Evolutionary conservation across 2,113 vertebrate genomes (phyloP).

Genomic region (Pterophyllum scalare): DNA sequence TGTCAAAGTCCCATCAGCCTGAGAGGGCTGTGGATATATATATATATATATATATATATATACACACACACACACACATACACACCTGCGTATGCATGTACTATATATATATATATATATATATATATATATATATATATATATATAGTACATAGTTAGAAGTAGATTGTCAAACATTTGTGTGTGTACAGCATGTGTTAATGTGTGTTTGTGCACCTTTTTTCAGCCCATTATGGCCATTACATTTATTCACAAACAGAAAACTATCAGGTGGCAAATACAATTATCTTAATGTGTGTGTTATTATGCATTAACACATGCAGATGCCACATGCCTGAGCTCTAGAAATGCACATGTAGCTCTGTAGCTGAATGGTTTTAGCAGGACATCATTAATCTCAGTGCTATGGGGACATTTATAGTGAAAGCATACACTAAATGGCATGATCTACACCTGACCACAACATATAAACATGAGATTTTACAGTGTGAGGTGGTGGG

Average conservation of each 20-base stretch:
- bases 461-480: slow-evolving; percentile 8
- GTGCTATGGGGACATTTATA: background rate
- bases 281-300: slow-evolving; percentile 35
- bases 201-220: background rate
- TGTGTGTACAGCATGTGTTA: background rate
- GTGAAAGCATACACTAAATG: background rate
- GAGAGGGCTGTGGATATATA: too few species aligned
- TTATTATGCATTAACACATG: background rate
- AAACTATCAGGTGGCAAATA: slow-evolving; percentile 30
- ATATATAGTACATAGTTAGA: background rate
- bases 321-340: background rate
- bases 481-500: background rate
- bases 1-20: too few species aligned
- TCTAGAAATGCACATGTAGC: background rate
- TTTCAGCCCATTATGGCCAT: slow-evolving; percentile 10
- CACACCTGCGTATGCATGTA: too few species aligned
- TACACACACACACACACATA: too few species aligned
- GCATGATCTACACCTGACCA: background rate
- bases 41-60: background rate
- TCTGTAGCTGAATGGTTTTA: background rate
- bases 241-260: slow-evolving; percentile 26
- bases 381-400: slow-evolving; percentile 10
- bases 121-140: too few species aligned
- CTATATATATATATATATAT: too few species aligned
- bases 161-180: background rate